Base-by-base conservation (phyloP, 2,888 invertebrate genomes). In the Sarcophaga variegata region DNA sequence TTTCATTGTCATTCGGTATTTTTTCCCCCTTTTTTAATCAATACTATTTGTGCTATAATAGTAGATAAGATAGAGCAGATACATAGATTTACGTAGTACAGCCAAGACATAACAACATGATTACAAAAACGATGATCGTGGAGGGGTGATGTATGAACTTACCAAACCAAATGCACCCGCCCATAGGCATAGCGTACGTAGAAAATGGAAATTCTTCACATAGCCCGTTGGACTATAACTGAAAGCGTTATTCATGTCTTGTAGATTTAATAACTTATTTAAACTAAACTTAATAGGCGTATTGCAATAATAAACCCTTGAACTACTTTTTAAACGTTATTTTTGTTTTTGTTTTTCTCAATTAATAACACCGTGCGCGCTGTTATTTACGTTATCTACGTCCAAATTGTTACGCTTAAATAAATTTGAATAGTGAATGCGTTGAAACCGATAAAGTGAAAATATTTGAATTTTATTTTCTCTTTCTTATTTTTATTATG, bases 101-200 rank as follows among this genome's bases (percentile, higher is more conserved):
- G 37, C 1, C 37, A 0, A 17, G 10, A 63, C 60, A 74, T 67
- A 60, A 81, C 14, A 63, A 69, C 17, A 63, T 45, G 2, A 45
- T 14, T 69, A 11, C 67, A 62, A 64, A 14, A 76, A 45, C 6
- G 54, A 47, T 17, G 20, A 4, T 66, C 12, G 5, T 0, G 17
- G 0, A 12, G 49, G 49, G 49, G 0, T 14, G 49, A 49, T n/a
- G 11, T 20, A 62, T 59, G 0, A 54, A 88, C 89, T 89, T 83
- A 89, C 89, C 88, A 89, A 64, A 59, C 89, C 87, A 59, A 89
- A 76, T 64, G 27, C 72, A 20, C 86, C 89, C 37, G 88, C 89
- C 88, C 88, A 89, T n/a, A 86, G 27, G 2, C 85, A 86, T 0
- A 82, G 67, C 17, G n/a, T 62, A 20, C 88, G 88, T 4, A 89